Percentiles rank a stretch among this genome's conserved stretches.
These are phyloP conservation scores for Dryocosmus kuriphilus DNA, from an alignment of 2,888 invertebrate species.

Conservation along the genomic window DNA sequence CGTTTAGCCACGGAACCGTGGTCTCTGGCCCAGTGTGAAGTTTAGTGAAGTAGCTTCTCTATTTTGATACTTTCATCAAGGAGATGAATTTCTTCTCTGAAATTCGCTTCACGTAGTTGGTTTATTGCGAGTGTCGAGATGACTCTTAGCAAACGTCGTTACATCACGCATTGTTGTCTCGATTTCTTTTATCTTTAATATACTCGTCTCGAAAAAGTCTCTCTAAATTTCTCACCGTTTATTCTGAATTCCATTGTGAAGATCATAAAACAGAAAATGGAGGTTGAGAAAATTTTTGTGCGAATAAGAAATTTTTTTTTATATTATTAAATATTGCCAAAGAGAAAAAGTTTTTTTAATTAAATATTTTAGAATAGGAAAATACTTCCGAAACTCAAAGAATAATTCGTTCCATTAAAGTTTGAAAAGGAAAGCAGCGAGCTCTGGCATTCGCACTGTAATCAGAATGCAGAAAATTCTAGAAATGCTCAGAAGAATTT, in stretches of 20 bases:
- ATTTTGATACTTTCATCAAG: not conserved
- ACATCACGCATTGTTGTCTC: not conserved
- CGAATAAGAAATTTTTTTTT: too few relatives aligned
- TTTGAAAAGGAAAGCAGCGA: too few relatives aligned
- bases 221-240: not conserved
- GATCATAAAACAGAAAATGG: not conserved
- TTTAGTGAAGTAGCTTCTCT: not conserved
- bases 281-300: too few relatives aligned
- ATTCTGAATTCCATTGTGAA: not conserved
- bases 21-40: too few relatives aligned
- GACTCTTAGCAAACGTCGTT: not conserved
- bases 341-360: not conserved
- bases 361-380: not conserved
- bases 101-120: conserved; percentile 1
- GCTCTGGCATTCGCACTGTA: not conserved
- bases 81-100: not conserved
- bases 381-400: not conserved
- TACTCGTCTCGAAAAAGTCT: not conserved
- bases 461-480: conserved; percentile 14
- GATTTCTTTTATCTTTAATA: not conserved
- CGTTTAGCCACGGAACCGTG: too few relatives aligned
- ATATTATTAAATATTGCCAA: not conserved
- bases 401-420: not conserved
- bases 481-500: conserved; percentile 7
- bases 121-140: not conserved